phyloP scores from a whole-genome alignment of 2,797 vertebrate species.

The Argyrosomus regius region DNA sequence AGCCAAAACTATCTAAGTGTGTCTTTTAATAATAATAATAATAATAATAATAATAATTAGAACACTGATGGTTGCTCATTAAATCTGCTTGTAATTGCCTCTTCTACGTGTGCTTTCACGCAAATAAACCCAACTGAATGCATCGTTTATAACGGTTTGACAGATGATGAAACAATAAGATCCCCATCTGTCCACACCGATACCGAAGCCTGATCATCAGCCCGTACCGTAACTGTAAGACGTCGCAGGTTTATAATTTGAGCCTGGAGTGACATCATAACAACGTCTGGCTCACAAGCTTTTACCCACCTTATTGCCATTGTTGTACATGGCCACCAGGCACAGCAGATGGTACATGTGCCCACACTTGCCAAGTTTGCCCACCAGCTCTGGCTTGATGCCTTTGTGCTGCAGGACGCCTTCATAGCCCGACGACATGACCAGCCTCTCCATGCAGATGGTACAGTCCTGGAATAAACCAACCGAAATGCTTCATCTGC shows the following conservation, averaged over 20 bases:
- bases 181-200: slow-evolving; percentile 43
- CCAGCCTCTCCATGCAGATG: slow-evolving; percentile 98
- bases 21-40: too few species aligned
- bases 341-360: slow-evolving; percentile 98
- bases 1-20: neutral
- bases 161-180: slow-evolving; percentile 21
- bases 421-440: slow-evolving; percentile 94
- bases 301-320: slow-evolving; percentile 94
- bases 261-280: slow-evolving; percentile 69
- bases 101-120: slow-evolving; percentile 9
- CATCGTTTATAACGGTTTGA: slow-evolving; percentile 22
- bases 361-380: slow-evolving; percentile 95
- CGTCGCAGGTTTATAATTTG: slow-evolving; percentile 45
- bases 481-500: slow-evolving; percentile 62
- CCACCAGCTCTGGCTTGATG: slow-evolving; percentile 93
- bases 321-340: slow-evolving; percentile 98
- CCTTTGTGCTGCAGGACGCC: slow-evolving; percentile 92
- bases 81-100: slow-evolving; percentile 7
- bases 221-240: slow-evolving; percentile 40
- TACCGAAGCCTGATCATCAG: slow-evolving; percentile 28
- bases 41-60: too few species aligned
- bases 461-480: slow-evolving; percentile 91
- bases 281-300: slow-evolving; percentile 66
- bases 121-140: slow-evolving; percentile 8
- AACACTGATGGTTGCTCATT: slow-evolving; percentile 1